Conservation (phyloP, 1,140 invertebrate species). For the Brachionus asplanchnoidis region DNA sequence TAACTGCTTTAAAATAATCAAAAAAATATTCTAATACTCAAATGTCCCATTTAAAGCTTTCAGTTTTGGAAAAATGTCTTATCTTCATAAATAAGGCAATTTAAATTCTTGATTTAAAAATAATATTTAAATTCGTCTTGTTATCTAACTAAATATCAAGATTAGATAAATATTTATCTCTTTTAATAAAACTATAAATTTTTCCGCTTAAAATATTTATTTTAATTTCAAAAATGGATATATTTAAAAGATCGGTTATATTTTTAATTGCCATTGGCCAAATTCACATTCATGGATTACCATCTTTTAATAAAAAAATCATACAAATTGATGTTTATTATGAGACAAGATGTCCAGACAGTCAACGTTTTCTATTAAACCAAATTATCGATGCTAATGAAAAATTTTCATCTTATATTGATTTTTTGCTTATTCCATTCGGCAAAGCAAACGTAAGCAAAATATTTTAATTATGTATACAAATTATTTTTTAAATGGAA, state of each 20-base stretch:
- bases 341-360: constrained; percentile 36
- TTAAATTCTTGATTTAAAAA: not conserved
- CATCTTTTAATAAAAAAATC: not conserved
- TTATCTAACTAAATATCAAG: not conserved
- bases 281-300: not conserved
- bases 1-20: too few relatives aligned
- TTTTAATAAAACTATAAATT: not conserved
- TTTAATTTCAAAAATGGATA: not conserved
- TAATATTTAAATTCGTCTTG: not conserved
- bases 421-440: constrained; percentile 3
- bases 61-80: not conserved
- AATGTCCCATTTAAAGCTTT: too few relatives aligned
- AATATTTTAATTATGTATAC: not conserved
- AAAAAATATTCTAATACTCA: not conserved
- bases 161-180: not conserved
- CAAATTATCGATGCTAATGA: not conserved
- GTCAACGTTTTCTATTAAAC: not conserved
- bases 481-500: not conserved
- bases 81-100: not conserved
- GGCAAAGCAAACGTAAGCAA: constrained; percentile 38
- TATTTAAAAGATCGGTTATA: not conserved
- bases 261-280: not conserved
- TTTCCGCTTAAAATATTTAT: not conserved
- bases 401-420: constrained; percentile 10
- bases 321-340: constrained; percentile 23